phyloP scores from a whole-genome alignment of 2,113 vertebrate species.

The Eubucco bourcierii region DNA sequence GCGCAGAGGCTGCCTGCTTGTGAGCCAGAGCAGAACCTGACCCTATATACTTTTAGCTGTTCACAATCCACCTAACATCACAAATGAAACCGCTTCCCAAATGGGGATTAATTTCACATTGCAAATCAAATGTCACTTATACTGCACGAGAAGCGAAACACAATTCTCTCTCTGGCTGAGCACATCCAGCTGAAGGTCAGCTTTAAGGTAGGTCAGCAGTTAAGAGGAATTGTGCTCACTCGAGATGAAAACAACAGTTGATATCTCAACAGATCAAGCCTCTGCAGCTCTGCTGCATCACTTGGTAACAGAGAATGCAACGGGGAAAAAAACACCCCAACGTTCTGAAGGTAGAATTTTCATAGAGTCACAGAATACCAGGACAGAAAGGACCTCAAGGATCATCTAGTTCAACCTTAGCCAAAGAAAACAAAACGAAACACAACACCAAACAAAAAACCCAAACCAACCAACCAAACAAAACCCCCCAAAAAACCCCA shows the following conservation, averaged over 20 bases:
- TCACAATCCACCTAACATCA: neutral
- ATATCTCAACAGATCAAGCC: neutral
- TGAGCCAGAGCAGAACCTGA: neutral
- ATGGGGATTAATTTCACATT: neutral
- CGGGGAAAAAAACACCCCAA: accelerated
- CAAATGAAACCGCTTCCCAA: neutral
- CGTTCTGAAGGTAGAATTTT: neutral
- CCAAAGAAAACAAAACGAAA: too few relatives aligned
- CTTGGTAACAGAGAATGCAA: neutral
- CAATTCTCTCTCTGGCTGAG: neutral
- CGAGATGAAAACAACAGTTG: neutral
- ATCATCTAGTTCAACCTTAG: neutral
- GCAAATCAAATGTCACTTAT: neutral
- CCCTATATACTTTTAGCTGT: neutral
- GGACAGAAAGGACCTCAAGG: neutral
- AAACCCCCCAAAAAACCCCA: too few relatives aligned
- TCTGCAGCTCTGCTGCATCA: neutral
- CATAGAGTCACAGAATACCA: neutral
- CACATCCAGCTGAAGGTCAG: neutral
- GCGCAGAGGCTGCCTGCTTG: neutral
- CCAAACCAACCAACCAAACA: too few relatives aligned
- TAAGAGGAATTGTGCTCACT: neutral
- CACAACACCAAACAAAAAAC: too few relatives aligned
- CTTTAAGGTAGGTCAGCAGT: neutral
- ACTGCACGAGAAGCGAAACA: neutral